Percentiles rank a stretch among this genome's conserved stretches.
Evolutionary conservation across 64 coral and sea anemone genomes (phyloP).

Genomic region (Montipora cactus): DNA sequence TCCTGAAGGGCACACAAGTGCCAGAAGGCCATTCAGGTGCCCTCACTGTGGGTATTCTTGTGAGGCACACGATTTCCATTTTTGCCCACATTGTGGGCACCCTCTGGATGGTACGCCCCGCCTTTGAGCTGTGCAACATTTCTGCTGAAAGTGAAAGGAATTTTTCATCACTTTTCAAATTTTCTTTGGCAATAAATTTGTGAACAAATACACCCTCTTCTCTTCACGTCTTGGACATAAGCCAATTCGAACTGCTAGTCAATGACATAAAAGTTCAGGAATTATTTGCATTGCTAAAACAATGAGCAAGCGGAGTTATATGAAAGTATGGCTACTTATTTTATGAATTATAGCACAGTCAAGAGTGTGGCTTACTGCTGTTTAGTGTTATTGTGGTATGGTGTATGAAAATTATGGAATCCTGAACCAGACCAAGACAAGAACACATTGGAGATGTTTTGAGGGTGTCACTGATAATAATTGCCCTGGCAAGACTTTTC

Average conservation of each 20-base stretch:
- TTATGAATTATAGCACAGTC: neutral
- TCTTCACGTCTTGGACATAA: neutral
- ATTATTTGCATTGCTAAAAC: neutral
- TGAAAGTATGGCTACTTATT: neutral
- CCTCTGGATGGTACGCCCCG: neutral
- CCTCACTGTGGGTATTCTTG: neutral
- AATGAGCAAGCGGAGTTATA: neutral
- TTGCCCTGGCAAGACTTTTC: neutral
- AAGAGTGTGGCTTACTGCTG: neutral
- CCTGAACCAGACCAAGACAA: neutral
- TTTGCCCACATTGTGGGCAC: slow-evolving; percentile 9
- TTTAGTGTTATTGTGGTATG: too few species aligned
- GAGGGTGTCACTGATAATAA: neutral
- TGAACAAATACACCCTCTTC: neutral
- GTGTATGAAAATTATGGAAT: neutral
- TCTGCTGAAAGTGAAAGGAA: neutral
- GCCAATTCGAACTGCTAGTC: neutral
- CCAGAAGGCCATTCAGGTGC: neutral
- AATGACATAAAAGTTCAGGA: neutral
- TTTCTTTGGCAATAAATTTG: neutral
- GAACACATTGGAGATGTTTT: neutral
- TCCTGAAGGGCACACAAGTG: neutral
- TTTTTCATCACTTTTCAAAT: neutral
- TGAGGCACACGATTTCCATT: neutral
- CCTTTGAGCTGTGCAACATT: neutral